phyloP scores from a whole-genome alignment of 2,113 vertebrate genomes.

The Pardalotus punctatus region DNA sequence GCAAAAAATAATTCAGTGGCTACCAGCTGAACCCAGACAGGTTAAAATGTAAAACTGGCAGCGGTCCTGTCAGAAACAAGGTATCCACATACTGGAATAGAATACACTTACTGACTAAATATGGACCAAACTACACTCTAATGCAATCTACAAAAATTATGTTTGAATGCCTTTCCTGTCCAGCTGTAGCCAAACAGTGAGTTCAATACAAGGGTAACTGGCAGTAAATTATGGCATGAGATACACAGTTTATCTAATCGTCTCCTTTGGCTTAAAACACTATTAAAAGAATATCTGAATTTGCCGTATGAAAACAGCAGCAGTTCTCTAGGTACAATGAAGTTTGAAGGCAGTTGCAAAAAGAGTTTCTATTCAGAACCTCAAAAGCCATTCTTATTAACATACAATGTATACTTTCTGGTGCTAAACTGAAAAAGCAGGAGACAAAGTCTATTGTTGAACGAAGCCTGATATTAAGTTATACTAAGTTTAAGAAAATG shows the following conservation, averaged over 20 bases:
- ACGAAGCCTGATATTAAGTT: neutral
- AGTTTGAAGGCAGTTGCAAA: neutral
- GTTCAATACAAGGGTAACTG: neutral
- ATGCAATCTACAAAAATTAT: neutral
- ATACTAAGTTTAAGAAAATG: neutral
- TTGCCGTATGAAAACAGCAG: neutral
- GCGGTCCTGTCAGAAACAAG: neutral
- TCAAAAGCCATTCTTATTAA: neutral
- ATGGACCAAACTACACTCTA: neutral
- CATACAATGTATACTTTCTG: accelerated
- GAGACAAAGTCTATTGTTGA: neutral
- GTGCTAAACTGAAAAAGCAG: neutral
- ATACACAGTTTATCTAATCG: neutral
- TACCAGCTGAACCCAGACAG: neutral
- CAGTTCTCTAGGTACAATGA: neutral
- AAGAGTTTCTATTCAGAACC: neutral
- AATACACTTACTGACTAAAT: neutral
- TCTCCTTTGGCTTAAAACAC: neutral
- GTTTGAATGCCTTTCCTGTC: neutral
- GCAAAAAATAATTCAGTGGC: neutral
- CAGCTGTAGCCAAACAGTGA: neutral
- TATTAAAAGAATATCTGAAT: neutral
- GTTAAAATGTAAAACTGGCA: neutral
- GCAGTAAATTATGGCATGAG: neutral
- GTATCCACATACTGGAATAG: neutral